These are phyloP conservation scores for Ecdyonurus torrentis DNA, from an alignment of 2,888 invertebrate genomes.

Conservation along the genomic window DNA sequence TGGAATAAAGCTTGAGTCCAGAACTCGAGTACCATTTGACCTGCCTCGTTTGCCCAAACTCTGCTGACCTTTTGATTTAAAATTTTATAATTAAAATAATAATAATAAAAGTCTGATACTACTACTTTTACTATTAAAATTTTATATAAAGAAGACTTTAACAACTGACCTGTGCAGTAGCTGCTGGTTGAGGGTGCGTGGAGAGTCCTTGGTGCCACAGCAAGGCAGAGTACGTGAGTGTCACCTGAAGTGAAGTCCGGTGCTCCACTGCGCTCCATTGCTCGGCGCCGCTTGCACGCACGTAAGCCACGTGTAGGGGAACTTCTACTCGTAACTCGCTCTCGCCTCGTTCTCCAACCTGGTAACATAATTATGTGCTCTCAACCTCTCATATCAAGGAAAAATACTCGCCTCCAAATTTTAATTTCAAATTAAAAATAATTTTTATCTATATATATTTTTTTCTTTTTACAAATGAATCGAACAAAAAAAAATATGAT, in stretches of 20 bases:
- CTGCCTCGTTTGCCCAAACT: slow-evolving; percentile 22
- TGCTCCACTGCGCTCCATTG: slow-evolving; percentile 29
- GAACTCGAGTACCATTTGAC: slow-evolving; percentile 25
- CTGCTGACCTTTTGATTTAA: slow-evolving; percentile 14
- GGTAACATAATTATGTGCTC: background rate
- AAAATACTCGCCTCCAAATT: no score
- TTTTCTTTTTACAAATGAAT: background rate
- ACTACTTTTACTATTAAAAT: background rate
- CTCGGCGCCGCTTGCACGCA: slow-evolving; percentile 23
- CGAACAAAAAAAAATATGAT: background rate
- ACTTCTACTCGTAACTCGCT: slow-evolving; percentile 25
- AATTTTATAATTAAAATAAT: background rate
- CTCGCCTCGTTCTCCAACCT: slow-evolving; percentile 11
- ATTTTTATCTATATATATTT: no score
- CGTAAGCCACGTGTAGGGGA: slow-evolving; percentile 26
- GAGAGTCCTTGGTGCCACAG: slow-evolving; percentile 24
- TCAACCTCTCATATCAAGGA: no score
- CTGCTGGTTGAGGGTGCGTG: slow-evolving; percentile 19
- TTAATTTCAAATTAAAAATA: no score
- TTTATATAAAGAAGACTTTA: background rate
- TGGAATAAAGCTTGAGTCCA: slow-evolving; percentile 26
- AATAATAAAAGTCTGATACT: background rate
- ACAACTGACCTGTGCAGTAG: slow-evolving; percentile 15
- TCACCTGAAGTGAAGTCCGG: slow-evolving; percentile 26
- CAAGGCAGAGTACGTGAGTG: slow-evolving; percentile 25